Conservation (phyloP, 2,888 invertebrate genomes). For the Cephus pulcher region DNA sequence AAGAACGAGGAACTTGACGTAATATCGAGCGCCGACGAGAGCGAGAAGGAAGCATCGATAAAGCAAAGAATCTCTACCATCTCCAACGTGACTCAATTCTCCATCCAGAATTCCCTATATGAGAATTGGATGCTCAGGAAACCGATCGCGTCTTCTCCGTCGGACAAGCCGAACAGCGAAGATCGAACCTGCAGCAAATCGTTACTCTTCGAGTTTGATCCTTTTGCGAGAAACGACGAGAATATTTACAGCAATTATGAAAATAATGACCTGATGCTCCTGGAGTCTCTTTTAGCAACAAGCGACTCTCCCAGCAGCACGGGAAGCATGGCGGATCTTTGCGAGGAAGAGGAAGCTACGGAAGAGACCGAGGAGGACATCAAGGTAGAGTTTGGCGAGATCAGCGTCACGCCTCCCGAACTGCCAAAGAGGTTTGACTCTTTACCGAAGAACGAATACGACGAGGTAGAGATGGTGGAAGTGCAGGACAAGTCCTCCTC, state of each 20-base stretch:
- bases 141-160: background rate
- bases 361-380: constrained; percentile 63
- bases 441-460: constrained; percentile 68
- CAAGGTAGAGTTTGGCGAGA: constrained; percentile 52
- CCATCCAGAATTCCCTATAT: constrained; percentile 65
- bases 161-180: constrained; percentile 56
- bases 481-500: constrained; percentile 25
- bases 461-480: constrained; percentile 51
- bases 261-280: constrained; percentile 73
- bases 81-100: constrained; percentile 45
- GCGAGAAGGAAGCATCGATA: constrained; percentile 28
- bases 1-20: constrained; percentile 50
- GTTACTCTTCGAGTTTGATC: constrained; percentile 55
- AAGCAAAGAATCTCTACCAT: constrained; percentile 37
- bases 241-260: constrained; percentile 60
- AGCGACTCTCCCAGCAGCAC: constrained; percentile 76
- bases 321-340: constrained; percentile 64
- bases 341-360: constrained; percentile 66
- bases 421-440: constrained; percentile 76
- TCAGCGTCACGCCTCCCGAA: constrained; percentile 70
- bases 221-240: constrained; percentile 43
- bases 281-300: constrained; percentile 77
- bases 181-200: constrained; percentile 42
- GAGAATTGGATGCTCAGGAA: constrained; percentile 63
- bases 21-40: constrained; percentile 52